Evolutionary conservation across 2,797 vertebrate genomes (phyloP).

Genomic region (Babyrousa celebensis): DNA sequence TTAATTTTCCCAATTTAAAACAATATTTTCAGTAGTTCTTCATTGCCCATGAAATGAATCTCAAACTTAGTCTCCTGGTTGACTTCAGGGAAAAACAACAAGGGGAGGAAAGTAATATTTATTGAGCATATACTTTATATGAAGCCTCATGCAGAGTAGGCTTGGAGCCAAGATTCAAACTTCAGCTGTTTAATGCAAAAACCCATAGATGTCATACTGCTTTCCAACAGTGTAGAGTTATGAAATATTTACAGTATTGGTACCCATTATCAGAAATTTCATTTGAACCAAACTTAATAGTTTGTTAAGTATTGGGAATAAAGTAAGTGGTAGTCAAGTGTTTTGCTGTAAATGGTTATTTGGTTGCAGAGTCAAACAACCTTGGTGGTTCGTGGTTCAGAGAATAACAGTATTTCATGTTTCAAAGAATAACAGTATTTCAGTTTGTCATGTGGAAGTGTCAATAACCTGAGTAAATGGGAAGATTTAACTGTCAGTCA

Average conservation of each 20-base stretch:
- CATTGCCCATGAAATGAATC: constrained; percentile 13
- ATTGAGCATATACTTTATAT: constrained; percentile 29
- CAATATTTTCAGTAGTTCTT: constrained; percentile 15
- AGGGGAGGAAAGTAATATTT: constrained; percentile 5
- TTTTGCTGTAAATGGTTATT: constrained; percentile 31
- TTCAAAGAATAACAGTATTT: constrained; percentile 67
- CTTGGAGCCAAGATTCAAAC: constrained; percentile 43
- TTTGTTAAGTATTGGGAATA: constrained; percentile 52
- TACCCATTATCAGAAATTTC: constrained; percentile 7
- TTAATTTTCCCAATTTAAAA: constrained; percentile 48
- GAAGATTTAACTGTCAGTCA: constrained; percentile 35
- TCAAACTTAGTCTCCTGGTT: not conserved
- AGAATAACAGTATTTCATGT: constrained; percentile 61
- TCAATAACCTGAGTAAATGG: constrained; percentile 57
- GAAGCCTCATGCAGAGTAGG: not conserved
- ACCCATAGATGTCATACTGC: not conserved
- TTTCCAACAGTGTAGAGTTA: constrained; percentile 12
- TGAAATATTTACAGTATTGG: constrained; percentile 25
- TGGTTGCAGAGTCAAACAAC: constrained; percentile 15
- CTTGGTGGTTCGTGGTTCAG: not conserved
- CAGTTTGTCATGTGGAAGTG: constrained; percentile 23
- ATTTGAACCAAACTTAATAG: constrained; percentile 44
- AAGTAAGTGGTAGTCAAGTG: constrained; percentile 10
- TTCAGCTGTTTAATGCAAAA: not conserved
- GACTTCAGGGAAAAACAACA: constrained; percentile 8